Conservation (phyloP, 2,888 invertebrate genomes). For the Acanthococcus lagerstroemiae region DNA sequence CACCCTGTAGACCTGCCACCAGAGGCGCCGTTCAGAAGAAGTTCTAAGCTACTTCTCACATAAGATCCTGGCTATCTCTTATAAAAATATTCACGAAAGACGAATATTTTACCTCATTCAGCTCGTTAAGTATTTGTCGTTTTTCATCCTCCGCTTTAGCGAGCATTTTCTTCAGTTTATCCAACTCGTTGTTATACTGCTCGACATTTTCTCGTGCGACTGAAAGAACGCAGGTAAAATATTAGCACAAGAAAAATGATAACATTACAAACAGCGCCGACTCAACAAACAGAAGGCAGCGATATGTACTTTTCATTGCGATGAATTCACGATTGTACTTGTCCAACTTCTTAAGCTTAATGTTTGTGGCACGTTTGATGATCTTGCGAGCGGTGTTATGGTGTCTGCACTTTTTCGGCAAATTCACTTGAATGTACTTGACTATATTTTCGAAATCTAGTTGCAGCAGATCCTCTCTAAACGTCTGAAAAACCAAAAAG, state of each 20-base stretch:
- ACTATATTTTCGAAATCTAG: slow-evolving; percentile 95
- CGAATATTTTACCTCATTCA: slow-evolving; percentile 46
- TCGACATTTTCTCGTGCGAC: slow-evolving; percentile 52
- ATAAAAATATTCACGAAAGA: too few species aligned
- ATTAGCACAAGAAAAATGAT: neutral
- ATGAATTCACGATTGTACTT: slow-evolving; percentile 90
- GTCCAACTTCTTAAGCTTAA: slow-evolving; percentile 68
- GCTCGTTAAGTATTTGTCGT: slow-evolving; percentile 55
- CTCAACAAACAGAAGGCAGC: too few species aligned
- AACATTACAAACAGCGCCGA: neutral
- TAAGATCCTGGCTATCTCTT: too few species aligned
- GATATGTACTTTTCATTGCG: slow-evolving; percentile 58
- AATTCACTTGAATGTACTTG: slow-evolving; percentile 92
- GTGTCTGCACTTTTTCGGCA: slow-evolving; percentile 91
- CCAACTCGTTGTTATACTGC: slow-evolving; percentile 50
- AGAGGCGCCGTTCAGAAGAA: too few species aligned
- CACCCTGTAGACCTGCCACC: too few species aligned
- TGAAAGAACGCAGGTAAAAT: slow-evolving; percentile 40
- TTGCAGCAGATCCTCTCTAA: slow-evolving; percentile 79
- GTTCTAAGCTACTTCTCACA: too few species aligned
- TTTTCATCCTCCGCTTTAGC: slow-evolving; percentile 64
- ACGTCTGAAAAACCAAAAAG: slow-evolving; percentile 48
- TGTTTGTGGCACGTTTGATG: slow-evolving; percentile 82
- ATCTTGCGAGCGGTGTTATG: slow-evolving; percentile 81
- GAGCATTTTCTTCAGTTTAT: slow-evolving; percentile 48